These are phyloP conservation scores for Lagopus leucura DNA, from an alignment of 2,113 vertebrate genomes.

Conservation along the genomic window DNA sequence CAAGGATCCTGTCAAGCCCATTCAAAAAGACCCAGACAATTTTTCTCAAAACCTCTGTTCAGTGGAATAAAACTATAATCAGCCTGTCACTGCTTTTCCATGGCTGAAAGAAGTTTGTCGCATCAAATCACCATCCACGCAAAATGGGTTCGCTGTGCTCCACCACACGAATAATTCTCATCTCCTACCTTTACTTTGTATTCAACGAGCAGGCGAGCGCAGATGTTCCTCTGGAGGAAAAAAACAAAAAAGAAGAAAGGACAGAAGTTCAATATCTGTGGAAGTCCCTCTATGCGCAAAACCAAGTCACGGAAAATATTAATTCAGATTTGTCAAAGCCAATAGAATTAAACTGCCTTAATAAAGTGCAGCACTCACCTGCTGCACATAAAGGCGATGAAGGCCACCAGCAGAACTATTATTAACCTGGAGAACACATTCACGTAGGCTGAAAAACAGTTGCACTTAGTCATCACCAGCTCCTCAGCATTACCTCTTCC, in stretches of 20 bases:
- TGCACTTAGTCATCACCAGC: not conserved
- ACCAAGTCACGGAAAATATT: slow-evolving; percentile 18
- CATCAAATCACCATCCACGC: not conserved
- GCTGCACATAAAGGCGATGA: slow-evolving; percentile 32
- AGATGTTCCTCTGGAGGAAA: not conserved
- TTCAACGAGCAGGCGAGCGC: not conserved
- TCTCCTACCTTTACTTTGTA: not conserved
- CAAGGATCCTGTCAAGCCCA: not conserved
- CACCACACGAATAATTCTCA: not conserved
- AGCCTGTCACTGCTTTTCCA: not conserved
- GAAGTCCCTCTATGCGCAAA: slow-evolving; percentile 29
- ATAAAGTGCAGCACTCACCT: slow-evolving; percentile 26
- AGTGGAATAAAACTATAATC: not conserved
- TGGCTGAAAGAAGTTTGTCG: not conserved
- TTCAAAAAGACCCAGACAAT: not conserved
- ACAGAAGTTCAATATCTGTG: not conserved
- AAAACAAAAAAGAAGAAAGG: not conserved
- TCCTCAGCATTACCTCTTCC: not conserved
- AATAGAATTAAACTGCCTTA: slow-evolving; percentile 34
- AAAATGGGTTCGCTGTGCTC: not conserved
- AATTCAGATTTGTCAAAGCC: slow-evolving; percentile 26
- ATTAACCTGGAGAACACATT: slow-evolving; percentile 56
- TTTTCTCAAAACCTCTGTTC: not conserved
- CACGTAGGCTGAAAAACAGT: slow-evolving; percentile 44
- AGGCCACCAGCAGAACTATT: not conserved